Evolutionary conservation across 2,113 vertebrate species (phyloP).

Genomic region (Antigone vipio): DNA sequence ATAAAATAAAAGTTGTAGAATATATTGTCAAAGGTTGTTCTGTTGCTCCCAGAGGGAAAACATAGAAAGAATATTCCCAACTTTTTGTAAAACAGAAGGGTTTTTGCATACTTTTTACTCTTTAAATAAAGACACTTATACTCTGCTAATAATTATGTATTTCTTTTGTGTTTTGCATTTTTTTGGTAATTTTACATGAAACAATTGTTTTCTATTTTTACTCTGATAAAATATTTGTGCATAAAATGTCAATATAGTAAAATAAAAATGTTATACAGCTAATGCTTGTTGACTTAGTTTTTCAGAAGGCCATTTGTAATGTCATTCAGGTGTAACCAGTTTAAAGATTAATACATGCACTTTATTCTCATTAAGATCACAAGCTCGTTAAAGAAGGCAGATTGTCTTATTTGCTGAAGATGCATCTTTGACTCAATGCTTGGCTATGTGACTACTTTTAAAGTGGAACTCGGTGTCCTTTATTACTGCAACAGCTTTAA

Average conservation of each 20-base stretch:
- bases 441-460: background rate
- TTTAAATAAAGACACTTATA: slow-evolving; percentile 79
- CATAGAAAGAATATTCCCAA: slow-evolving; percentile 43
- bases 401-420: background rate
- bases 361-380: background rate
- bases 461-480: background rate
- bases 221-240: slow-evolving; percentile 80
- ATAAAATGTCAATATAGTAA: slow-evolving; percentile 82
- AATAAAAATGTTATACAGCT: slow-evolving; percentile 76
- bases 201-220: slow-evolving; percentile 82
- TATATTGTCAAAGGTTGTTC: slow-evolving; percentile 62
- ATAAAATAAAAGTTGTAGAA: slow-evolving; percentile 59
- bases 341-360: background rate
- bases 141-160: slow-evolving; percentile 75
- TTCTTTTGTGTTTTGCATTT: slow-evolving; percentile 72
- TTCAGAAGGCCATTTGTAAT: background rate
- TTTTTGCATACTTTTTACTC: slow-evolving; percentile 82
- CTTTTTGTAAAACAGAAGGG: slow-evolving; percentile 77
- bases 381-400: background rate
- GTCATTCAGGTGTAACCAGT: background rate
- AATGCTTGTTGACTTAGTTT: slow-evolving; percentile 21
- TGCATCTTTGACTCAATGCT: background rate
- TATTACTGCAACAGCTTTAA: background rate
- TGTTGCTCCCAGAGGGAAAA: slow-evolving; percentile 69
- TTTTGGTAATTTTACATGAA: slow-evolving; percentile 79